These are phyloP conservation scores for Ambastaia sidthimunki DNA, from an alignment of 2,797 vertebrate genomes.

Conservation along the genomic window DNA sequence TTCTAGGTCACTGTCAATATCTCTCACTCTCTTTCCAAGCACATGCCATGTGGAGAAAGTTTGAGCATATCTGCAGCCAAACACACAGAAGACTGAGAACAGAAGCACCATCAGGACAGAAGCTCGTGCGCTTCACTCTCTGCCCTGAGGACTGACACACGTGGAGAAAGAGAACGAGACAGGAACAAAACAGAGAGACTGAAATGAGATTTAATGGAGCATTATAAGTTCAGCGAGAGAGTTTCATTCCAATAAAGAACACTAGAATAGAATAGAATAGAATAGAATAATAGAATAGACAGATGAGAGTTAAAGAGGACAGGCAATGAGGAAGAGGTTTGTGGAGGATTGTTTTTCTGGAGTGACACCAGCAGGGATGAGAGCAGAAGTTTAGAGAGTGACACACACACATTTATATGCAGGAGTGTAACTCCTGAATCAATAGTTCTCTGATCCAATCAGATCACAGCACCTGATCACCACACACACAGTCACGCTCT, in stretches of 20 bases:
- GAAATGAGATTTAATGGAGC: no score
- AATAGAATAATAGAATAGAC: background rate
- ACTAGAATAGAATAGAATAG: background rate
- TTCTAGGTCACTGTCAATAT: constrained; percentile 13
- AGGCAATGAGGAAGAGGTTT: background rate
- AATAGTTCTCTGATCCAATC: background rate
- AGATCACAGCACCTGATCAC: no score
- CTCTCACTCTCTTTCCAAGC: constrained; percentile 5
- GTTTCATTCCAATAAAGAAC: background rate
- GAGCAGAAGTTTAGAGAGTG: background rate
- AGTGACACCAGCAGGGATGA: background rate
- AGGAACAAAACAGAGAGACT: background rate
- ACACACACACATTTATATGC: background rate
- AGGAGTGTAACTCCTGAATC: background rate
- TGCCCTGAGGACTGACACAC: background rate
- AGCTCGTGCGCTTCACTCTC: background rate
- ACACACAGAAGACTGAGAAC: background rate
- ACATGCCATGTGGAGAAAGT: constrained; percentile 11
- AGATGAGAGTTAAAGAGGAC: background rate
- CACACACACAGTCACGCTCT: no score
- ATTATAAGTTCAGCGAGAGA: no score
- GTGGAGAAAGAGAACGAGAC: background rate
- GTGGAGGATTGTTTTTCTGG: background rate
- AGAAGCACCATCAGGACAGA: background rate
- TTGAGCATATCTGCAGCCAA: background rate